Evolutionary conservation across 1,140 invertebrate genomes (phyloP), one percentile per base, ranked within the genome.

Genomic region (Brachionus rubens): DNA sequence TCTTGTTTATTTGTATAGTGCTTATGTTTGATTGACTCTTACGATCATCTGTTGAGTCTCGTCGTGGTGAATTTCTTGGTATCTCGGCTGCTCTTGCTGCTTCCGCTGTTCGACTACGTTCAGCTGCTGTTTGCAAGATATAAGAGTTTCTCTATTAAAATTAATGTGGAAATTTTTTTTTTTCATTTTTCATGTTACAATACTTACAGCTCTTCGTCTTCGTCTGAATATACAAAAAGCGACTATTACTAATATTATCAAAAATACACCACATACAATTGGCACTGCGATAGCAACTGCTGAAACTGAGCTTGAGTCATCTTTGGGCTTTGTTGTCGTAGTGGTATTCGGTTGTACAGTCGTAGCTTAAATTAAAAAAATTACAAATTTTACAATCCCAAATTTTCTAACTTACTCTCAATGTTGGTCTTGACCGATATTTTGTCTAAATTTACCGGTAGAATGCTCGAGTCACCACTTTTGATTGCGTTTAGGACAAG

Each of bases 111-210:
- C 54, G 4, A 33, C 19, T 59, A 33, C 19, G 54, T 0, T 59
- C 54, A 33, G 14, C 54, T n/a, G 14, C 9, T 59, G 54, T 59
- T 16, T 59, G 54, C 10, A 59, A 16, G 9, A 59, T 59, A 59
- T 59, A 59, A 36, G 54, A 59, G 36, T 59, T 59, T 41, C 28
- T 59, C 54, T 59, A 2, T n/a, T 28, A 56, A 30, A 26, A 30
- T 14, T 4, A 28, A 56, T 12, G 3, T 3, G 2, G 2, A 24
- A 26, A 24, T 24, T 26, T 52, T 36, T 36, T 36, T 59, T 36
- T 19, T 36, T 36, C 16, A 26, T 21, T 10, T 54, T 26, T 52
- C 6, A 52, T 1, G 3, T 4, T 52, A 3, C 9, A 36, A 36
- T 24, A 24, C 3, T 59, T 59, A 59, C 54, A 59, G 54, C 28